Base-by-base conservation (phyloP, 1,140 invertebrate genomes). In the Nymphalis io region DNA sequence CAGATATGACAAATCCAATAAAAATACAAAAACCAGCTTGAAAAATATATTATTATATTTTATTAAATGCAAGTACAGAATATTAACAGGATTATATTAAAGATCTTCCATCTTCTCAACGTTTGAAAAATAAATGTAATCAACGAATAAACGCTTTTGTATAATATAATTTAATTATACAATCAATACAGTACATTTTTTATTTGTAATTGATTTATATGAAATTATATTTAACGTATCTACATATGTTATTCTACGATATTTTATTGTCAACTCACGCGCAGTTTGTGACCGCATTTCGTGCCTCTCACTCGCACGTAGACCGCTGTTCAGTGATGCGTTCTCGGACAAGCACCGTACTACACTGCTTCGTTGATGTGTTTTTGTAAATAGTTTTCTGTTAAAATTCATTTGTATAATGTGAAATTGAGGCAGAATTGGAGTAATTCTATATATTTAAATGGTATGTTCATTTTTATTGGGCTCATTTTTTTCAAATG, bases 221-320 rank as follows among this genome's bases (percentile, higher is more conserved):
- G 27, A 5, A 33, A 3, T 33, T 33, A 8, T 6, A 4, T 33
- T 33, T 33, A 6, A 33, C 27, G 6, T 33, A 33, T 69, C 51
- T 69, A 11, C 40, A n/a, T 13, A 42, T 27, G 12, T 57, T 61
- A 59, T 16, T 72, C 70, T 72, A 67, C 42, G 48, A 27, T 58
- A 20, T 21, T 71, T 48, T 66, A 48, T 55, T 67, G 57, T 72
- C 62, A 65, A 73, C 72, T 60, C 58, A 67, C 64, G 70, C 79
- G 80, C 80, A 84, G 78, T 80, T 59, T 15, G 18, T 64, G 69
- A 69, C 62, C 72, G 72, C 61, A 53, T 64, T 70, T 72, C 61
- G 64, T 78, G 69, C 79, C 61, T 84, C 81, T 82, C 81, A 62
- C 82, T 84, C 81, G 77, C 83, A 78, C 80, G 70, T n/a, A 23